Base-by-base conservation (phyloP, 2,113 vertebrate genomes). In the Ornithorhynchus anatinus region DNA sequence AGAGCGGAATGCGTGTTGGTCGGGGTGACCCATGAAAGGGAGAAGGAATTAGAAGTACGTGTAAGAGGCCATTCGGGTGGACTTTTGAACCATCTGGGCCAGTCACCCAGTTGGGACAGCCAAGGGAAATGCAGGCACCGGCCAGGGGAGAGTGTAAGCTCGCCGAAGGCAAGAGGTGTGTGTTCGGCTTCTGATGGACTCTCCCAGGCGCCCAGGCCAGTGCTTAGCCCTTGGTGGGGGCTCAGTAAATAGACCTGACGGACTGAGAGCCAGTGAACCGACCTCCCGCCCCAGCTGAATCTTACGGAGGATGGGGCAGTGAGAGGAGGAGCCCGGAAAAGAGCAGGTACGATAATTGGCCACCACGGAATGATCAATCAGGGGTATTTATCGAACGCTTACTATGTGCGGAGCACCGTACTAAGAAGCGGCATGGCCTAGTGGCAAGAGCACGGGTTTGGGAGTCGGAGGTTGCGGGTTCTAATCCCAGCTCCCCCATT, bases 271-370 rank as follows among this genome's bases (percentile, higher is more conserved):
- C 7, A 16, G 10, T 58, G 47, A 47, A 68, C 52, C 35, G 65
- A 38, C 16, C 36, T n/a, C 10, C 54, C 2, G 4, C 16, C n/a
- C 22, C 25, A 36, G 57, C 20, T 10, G 65, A n/a, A n/a, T 2
- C 0, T 69, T 69, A 37, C 29, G 32, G 60, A 72, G 20, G 43
- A 33, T 48, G 40, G 53, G 23, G 23, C n/a, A 35, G 63, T 53
- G 47, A 62, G 37, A 22, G 35, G 58, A 43, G 5, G 36, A 13
- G 60, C 27, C 51, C 81, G 47, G 70, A 79, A 32, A 51, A 69
- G 56, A 65, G 71, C 36, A 27, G 14, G n/a, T n/a, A n/a, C n/a
- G 33, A n/a, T 22, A 36, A 20, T 70, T 14, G 51, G 77, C 43
- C 22, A 48, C 32, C 45, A 36, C 33, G 23, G 66, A 76, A 68